Conservation (phyloP, 2,113 vertebrate genomes). For the Hirundichthys speculiger region DNA sequence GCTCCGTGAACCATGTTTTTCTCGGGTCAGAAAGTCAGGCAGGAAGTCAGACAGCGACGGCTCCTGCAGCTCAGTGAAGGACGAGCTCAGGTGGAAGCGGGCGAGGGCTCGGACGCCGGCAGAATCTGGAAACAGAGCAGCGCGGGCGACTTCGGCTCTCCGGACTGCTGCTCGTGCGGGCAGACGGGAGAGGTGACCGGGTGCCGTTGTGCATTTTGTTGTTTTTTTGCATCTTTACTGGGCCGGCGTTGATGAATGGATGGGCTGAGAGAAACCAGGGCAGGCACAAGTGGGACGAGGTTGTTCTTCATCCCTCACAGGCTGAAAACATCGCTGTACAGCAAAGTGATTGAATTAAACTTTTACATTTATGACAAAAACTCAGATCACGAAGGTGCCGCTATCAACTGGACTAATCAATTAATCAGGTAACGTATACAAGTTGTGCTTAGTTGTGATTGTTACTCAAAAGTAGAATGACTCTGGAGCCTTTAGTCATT, state of each 20-base stretch:
- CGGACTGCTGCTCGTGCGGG: slow-evolving; percentile 10
- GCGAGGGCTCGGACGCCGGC: slow-evolving; percentile 29
- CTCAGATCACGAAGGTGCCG: too few species aligned
- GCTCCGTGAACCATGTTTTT: slow-evolving; percentile 39
- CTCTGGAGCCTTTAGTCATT: too few species aligned
- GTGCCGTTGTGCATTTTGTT: slow-evolving; percentile 26
- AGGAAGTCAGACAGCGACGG: slow-evolving; percentile 29
- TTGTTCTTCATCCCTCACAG: slow-evolving; percentile 28
- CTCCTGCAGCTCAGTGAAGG: slow-evolving; percentile 34
- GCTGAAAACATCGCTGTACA: background rate
- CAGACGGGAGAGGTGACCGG: slow-evolving; percentile 25
- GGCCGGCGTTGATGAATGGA: slow-evolving; percentile 43
- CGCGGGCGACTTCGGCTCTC: slow-evolving; percentile 5
- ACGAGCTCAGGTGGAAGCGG: slow-evolving; percentile 17
- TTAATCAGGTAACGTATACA: too few species aligned
- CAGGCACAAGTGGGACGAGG: slow-evolving; percentile 58
- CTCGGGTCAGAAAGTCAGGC: slow-evolving; percentile 37
- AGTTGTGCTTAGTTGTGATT: too few species aligned
- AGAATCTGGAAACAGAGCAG: slow-evolving; percentile 44
- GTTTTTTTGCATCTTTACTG: slow-evolving; percentile 35
- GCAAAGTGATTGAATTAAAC: too few species aligned
- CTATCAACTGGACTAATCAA: too few species aligned
- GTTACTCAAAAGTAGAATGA: too few species aligned
- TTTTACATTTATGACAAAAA: too few species aligned
- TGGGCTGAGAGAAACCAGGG: slow-evolving; percentile 36